These are phyloP conservation scores for Telenomus remus DNA, from an alignment of 1,140 invertebrate species.

Conservation along the genomic window DNA sequence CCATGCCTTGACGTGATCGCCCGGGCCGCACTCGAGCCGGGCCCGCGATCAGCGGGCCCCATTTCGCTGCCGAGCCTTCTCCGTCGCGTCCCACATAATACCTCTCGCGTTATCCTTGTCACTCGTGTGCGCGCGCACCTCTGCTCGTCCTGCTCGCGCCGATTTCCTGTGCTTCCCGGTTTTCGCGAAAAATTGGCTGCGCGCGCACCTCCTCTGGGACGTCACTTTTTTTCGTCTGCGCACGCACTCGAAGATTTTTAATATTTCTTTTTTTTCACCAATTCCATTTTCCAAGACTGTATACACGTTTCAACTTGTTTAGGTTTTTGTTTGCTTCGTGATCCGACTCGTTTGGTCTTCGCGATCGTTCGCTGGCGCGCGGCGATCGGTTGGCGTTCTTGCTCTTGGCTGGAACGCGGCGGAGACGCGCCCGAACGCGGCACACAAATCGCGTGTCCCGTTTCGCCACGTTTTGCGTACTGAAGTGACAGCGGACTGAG, in stretches of 20 bases:
- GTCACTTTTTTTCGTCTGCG: conserved; percentile 14
- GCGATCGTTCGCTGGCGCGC: too few species aligned
- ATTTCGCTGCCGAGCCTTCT: conserved; percentile 65
- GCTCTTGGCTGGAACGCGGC: conserved; percentile 4
- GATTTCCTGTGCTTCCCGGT: conserved; percentile 8
- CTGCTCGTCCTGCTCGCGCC: not conserved
- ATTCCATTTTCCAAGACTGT: too few species aligned
- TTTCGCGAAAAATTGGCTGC: conserved; percentile 25
- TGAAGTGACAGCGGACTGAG: conserved; percentile 7
- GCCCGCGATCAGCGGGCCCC: conserved; percentile 70
- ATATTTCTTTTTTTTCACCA: too few species aligned
- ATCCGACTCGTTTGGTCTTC: too few species aligned
- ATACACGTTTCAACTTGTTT: too few species aligned
- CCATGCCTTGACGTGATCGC: conserved; percentile 66
- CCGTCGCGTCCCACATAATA: conserved; percentile 64
- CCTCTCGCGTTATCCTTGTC: conserved; percentile 15
- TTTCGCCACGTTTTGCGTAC: conserved; percentile 44
- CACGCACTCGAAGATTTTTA: too few species aligned
- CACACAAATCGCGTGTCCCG: conserved; percentile 30
- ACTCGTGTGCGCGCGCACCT: conserved; percentile 7
- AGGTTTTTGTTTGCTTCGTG: too few species aligned
- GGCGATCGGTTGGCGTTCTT: not conserved
- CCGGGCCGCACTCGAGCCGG: conserved; percentile 62
- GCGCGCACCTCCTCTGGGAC: conserved; percentile 22
- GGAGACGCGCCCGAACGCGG: conserved; percentile 14